These are phyloP conservation scores for Lamellibrachia satsuma DNA, from an alignment of 2,888 invertebrate genomes.

Conservation along the genomic window DNA sequence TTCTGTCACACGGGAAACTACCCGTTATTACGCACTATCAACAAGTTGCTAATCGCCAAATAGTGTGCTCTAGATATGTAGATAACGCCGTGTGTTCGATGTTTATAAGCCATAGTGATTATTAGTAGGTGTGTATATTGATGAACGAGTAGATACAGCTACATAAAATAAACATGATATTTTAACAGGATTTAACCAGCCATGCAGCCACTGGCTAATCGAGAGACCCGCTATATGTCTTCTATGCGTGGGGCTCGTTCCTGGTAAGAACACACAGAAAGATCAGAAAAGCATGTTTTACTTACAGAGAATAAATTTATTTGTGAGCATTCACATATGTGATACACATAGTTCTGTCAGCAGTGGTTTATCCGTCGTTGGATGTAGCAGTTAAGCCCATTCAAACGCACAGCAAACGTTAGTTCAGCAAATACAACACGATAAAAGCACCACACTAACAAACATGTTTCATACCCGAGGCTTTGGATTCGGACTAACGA, in stretches of 20 bases:
- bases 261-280: not conserved
- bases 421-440: not conserved
- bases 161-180: not conserved
- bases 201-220: not conserved
- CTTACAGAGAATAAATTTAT: slow-evolving; percentile 1
- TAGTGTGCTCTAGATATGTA: not conserved
- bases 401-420: not conserved
- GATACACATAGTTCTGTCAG: not conserved
- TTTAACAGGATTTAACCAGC: not conserved
- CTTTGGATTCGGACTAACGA: not conserved
- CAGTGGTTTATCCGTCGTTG: not conserved
- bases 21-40: slow-evolving; percentile 12
- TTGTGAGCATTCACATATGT: not conserved
- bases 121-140: not conserved
- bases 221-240: not conserved
- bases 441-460: not conserved
- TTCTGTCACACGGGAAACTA: slow-evolving; percentile 7
- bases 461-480: not conserved
- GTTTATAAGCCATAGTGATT: not conserved
- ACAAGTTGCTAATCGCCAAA: not conserved
- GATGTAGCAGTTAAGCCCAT: not conserved
- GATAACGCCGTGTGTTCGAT: not conserved
- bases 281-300: not conserved
- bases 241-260: not conserved
- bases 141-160: not conserved